A percentile compares a stretch with the other conserved stretches of the same genome.
Evolutionary conservation across 2,888 invertebrate genomes (phyloP).

Genomic region (Caenorhabditis afra): DNA sequence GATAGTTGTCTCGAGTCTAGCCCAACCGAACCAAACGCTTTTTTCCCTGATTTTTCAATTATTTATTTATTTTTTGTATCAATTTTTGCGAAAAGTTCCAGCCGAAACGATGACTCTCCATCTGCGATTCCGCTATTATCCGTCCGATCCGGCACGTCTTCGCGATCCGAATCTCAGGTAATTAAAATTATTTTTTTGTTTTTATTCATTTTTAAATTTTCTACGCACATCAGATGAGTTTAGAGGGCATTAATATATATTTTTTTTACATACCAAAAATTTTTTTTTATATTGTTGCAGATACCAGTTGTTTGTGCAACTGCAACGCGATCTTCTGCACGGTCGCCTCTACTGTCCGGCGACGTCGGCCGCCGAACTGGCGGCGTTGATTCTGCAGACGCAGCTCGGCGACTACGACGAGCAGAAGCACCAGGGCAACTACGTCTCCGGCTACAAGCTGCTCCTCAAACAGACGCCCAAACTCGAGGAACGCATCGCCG

Average conservation of each 20-base stretch:
- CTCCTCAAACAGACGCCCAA: conserved; percentile 92
- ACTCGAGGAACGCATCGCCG: conserved; percentile 93
- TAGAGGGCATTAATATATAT: too few relatives aligned
- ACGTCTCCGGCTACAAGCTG: conserved; percentile 92
- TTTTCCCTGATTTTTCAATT: background rate
- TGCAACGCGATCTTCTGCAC: conserved; percentile 94
- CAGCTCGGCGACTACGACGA: conserved; percentile 95
- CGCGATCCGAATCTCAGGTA: conserved; percentile 93
- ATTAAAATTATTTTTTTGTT: background rate
- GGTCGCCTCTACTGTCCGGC: conserved; percentile 93
- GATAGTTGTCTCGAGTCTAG: background rate
- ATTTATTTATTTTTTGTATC: background rate
- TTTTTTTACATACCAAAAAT: too few relatives aligned
- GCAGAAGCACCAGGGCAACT: conserved; percentile 88
- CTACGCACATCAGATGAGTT: background rate
- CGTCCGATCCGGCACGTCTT: conserved; percentile 92
- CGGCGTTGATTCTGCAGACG: conserved; percentile 84
- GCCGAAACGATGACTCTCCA: conserved; percentile 87
- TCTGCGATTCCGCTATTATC: conserved; percentile 97
- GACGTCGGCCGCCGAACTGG: conserved; percentile 69
- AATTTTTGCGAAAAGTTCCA: conserved; percentile 48
- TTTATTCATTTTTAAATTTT: background rate
- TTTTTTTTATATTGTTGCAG: conserved; percentile 78
- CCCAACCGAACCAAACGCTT: too few relatives aligned
- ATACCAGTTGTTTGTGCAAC: conserved; percentile 93